Base-by-base conservation (phyloP, 2,113 vertebrate genomes). In the Panurus biarmicus region DNA sequence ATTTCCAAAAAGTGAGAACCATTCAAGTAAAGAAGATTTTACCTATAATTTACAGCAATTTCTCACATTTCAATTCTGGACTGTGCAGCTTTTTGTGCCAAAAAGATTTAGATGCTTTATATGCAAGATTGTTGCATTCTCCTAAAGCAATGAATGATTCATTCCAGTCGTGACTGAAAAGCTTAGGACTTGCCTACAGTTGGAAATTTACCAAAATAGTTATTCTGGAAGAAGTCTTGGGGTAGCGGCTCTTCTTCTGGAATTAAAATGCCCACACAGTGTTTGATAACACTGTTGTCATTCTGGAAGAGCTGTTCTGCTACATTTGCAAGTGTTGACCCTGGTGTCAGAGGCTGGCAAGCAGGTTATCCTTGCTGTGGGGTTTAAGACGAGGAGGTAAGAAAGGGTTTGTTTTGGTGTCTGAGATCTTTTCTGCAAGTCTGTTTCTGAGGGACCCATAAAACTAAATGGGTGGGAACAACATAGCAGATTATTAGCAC, bases 111-210 rank as follows among this genome's bases (percentile, higher is more conserved):
- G 85, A 80, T 3, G 2, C 28, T 89, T 67, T 96, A 73, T 83
- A 80, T 93, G 79, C 79, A 88, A 82, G 82, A 77, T 79, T 81
- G 90, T 87, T 91, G 69, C 91, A 67, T 94, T 94, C 73, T 96
- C 65, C 87, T 90, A 54, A 92, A 86, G 96, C 85, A 93, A 88
- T 57, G 89, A 95, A 84, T 97, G 96, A 97, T 95, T 97, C 94
- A 97, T 97, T 95, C 92, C 82, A 94, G 94, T 97, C 93, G 96
- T 97, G 96, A 96, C 95, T 96, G 93, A 95, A 91, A 95, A 95
- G 92, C 93, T 91, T 84, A 78, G 72, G 95, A 78, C 79, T 97
- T 95, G 95, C 92, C 94, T 94, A 88, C 90, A 94, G 82, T 96
- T 96, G 96, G 94, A 95, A 96, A 97, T 97, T 96, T 95, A 96